These are phyloP conservation scores for Apis cerana DNA, from an alignment of 1,140 invertebrate species.

Conservation along the genomic window DNA sequence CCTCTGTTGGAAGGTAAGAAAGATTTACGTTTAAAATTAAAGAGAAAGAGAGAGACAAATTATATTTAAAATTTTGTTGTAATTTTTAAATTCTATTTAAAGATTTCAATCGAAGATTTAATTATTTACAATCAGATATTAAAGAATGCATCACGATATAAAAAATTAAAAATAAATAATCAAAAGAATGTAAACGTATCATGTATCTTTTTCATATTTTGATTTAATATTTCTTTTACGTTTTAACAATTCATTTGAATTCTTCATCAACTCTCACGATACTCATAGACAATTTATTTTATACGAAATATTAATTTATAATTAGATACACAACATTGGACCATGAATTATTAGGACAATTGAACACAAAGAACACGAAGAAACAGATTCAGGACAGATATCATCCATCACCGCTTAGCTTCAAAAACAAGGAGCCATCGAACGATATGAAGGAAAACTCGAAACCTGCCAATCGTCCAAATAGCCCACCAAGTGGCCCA, in stretches of 20 bases:
- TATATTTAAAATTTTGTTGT: neutral
- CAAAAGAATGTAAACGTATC: no score
- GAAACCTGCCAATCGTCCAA: constrained; percentile 13
- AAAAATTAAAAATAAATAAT: no score
- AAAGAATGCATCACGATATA: no score
- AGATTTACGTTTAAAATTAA: neutral
- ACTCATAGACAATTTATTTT: no score
- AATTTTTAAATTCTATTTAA: no score
- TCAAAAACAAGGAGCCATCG: constrained; percentile 55
- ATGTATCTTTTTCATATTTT: no score
- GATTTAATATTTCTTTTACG: no score
- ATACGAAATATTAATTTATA: neutral
- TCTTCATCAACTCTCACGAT: no score
- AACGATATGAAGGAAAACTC: constrained; percentile 40
- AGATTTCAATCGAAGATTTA: no score
- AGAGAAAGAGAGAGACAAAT: neutral
- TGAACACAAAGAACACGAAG: constrained; percentile 59
- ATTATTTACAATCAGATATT: no score
- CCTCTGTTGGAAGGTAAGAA: constrained; percentile 58
- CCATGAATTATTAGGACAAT: constrained; percentile 64
- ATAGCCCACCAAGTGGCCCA: neutral
- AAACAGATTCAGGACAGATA: constrained; percentile 73
- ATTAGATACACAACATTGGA: constrained; percentile 73
- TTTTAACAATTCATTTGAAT: no score
- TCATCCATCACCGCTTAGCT: constrained; percentile 68